Evolutionary conservation across 2,888 invertebrate species (phyloP), one percentile per base, ranked within the genome.

Genomic region (Cylindroiulus punctatus): DNA sequence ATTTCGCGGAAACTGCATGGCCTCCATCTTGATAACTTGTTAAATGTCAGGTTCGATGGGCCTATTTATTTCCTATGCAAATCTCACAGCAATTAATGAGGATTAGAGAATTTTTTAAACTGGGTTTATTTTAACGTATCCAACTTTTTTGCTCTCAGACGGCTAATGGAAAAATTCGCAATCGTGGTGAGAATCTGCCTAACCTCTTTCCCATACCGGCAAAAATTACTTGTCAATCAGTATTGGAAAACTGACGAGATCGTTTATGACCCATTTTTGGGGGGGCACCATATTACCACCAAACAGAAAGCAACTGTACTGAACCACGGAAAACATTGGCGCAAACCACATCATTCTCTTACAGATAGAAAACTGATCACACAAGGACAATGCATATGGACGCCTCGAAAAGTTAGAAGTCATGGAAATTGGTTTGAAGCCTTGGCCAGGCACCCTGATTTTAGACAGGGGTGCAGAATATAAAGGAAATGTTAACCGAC

Each of bases 1-100:
- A 19, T 52, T 52, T 52, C 19, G 4, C 52, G 17, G 19, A 52
- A 52, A 52, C 19, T 52, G n/a, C n/a, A n/a, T n/a, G 52, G 52
- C 52, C 52, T 52, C 52, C 52, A 52, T 52, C 52, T 52, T 52
- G 52, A 52, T 52, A 52, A 19, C 52, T 52, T 4, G 52, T 52
- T 52, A 19, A 47, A 52, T 52, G 52, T 52, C 52, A 52, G 52
- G 52, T 52, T 52, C 19, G 52, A 52, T 52, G 19, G 17, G 17
- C 52, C 52, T 52, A 52, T 52, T 52, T 52, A 52, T 52, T 52
- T 52, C 52, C 19, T 52, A 52, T 52, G 52, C 52, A 52, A 52
- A 52, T 52, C 19, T 52, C 19, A 1, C 4, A 19, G 19, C 19
- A 52, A 52, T 52, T 52, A 52, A 52, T 52, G 52, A 19, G 52